A percentile compares a stretch with the other conserved stretches of the same genome.
Evolutionary conservation across 2,888 invertebrate species (phyloP).

Genomic region (Monoplex corrugatus): DNA sequence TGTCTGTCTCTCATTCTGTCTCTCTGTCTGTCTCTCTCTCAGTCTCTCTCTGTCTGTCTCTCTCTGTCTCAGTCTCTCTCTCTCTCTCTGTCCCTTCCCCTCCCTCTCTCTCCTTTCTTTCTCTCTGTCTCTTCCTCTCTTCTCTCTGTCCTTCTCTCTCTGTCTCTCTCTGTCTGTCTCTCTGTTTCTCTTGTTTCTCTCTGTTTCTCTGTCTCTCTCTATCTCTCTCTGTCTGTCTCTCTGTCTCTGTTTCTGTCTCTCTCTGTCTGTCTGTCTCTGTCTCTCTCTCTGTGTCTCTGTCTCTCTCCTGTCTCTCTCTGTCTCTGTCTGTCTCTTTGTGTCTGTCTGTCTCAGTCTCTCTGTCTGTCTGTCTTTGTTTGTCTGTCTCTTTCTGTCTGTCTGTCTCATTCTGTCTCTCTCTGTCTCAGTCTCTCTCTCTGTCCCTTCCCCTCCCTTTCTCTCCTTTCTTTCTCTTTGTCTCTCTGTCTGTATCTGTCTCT

Average conservation of each 20-base stretch:
- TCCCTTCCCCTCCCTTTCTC: neutral
- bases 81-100: neutral
- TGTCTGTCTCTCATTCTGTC: neutral
- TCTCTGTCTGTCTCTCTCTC: neutral
- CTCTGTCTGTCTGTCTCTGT: neutral
- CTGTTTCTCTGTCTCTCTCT: neutral
- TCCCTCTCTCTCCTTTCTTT: neutral
- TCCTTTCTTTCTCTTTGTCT: neutral
- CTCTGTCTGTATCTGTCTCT: neutral
- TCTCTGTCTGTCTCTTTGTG: neutral
- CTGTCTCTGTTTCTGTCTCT: conserved; percentile 9
- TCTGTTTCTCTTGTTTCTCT: neutral
- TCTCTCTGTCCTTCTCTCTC: neutral
- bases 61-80: neutral
- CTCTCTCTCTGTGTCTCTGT: neutral
- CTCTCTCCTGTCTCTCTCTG: neutral
- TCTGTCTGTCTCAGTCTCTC: neutral
- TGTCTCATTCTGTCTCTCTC: neutral
- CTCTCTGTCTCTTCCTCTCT: neutral
- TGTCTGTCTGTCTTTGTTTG: too few relatives aligned
- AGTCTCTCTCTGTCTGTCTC: neutral
- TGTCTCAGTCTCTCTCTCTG: neutral
- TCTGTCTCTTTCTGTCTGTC: neutral
- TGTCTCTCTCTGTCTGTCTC: neutral
- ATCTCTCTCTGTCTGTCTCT: conserved; percentile 32